Base-by-base conservation (phyloP, 2,797 vertebrate genomes). In the Remorina albescens region DNA sequence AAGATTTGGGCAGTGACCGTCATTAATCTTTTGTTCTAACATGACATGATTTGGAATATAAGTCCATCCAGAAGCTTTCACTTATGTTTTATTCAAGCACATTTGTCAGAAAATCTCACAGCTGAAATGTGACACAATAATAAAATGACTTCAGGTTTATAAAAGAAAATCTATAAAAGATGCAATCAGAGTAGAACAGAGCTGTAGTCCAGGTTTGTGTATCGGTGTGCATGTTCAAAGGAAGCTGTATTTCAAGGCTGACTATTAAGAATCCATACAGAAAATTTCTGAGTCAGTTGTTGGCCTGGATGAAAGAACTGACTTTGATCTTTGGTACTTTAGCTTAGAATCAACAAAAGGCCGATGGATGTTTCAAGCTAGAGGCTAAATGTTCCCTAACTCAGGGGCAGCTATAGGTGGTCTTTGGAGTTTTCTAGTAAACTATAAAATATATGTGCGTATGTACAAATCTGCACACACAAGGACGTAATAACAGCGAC, bases 141-240 rank as follows among this genome's bases (percentile, higher is more conserved):
- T 2, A 32, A 49, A 70, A 28, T 42, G 51, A 53, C 53, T 51
- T 46, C 36, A 59, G 67, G 19, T 36, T 55, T 25, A 34, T 54
- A 59, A 32, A 39, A 53, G 32, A 54, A 50, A 60, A 59, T 50
- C 34, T 15, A 41, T 41, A 49, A 8, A 13, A n/a, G 2, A 50
- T 30, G 41, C 37, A 58, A 26, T 66, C 39, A 15, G 15, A 54
- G 28, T 23, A 23, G 51, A 63, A 39, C 42, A 21, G 21, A 8
- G 4, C 41, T 55, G 39, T 0, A 0, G 46, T 25, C 37, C 32
- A 26, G 8, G 50, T 41, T 1, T 37, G 36, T 51, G 5, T 32
- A 51, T 7, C 25, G 23, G n/a, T 44, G 3, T 60, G 36, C 32
- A 26, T 25, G 7, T 32, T 47, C 9, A 37, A 8, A 7, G 26